Conservation (phyloP, 2,797 vertebrate genomes). For the Sebastes miniatus region DNA sequence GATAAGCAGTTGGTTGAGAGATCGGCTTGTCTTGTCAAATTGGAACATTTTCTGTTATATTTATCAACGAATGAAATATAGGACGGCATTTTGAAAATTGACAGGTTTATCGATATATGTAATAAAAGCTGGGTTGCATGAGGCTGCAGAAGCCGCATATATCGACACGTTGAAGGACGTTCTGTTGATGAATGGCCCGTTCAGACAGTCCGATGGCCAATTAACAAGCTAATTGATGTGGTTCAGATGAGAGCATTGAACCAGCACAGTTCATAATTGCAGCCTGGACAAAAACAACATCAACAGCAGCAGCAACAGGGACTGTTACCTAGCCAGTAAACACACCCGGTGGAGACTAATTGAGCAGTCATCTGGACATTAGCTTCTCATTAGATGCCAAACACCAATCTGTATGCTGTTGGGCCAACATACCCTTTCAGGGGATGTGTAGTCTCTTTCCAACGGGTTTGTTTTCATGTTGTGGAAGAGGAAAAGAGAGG, state of each 20-base stretch:
- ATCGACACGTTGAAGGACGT: constrained; percentile 56
- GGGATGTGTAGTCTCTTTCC: constrained; percentile 4
- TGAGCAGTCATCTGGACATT: constrained; percentile 66
- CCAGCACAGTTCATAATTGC: constrained; percentile 61
- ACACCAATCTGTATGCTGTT: constrained; percentile 51
- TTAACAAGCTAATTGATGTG: constrained; percentile 70
- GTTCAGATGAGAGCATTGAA: constrained; percentile 60
- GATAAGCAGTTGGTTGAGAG: neutral
- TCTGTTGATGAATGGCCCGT: constrained; percentile 67
- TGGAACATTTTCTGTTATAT: neutral
- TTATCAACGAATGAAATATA: neutral
- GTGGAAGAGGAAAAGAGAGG: neutral
- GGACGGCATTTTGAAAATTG: constrained; percentile 3
- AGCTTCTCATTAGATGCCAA: constrained; percentile 56
- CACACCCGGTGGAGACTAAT: constrained; percentile 48
- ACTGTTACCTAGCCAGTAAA: constrained; percentile 44
- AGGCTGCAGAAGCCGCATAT: constrained; percentile 35
- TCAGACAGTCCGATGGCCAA: constrained; percentile 59
- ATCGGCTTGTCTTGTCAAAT: neutral
- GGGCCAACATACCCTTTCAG: constrained; percentile 32
- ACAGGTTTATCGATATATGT: constrained; percentile 17
- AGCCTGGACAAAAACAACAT: constrained; percentile 50
- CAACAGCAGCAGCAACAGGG: constrained; percentile 22
- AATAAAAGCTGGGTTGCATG: constrained; percentile 2
- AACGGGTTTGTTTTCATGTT: neutral